These are phyloP conservation scores for Pristionchus entomophagus DNA, from an alignment of 2,888 invertebrate species.

Conservation along the genomic window DNA sequence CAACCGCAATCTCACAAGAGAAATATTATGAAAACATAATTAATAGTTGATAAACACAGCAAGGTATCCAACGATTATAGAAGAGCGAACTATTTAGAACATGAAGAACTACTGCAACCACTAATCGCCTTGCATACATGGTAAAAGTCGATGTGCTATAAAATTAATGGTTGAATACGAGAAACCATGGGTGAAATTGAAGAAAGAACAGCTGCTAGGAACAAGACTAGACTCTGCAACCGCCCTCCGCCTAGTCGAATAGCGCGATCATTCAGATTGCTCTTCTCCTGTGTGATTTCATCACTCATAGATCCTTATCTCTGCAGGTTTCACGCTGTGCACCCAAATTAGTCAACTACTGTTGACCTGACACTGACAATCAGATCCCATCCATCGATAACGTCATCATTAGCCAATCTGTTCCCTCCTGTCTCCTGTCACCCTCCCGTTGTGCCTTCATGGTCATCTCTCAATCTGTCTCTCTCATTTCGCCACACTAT, in stretches of 20 bases:
- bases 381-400: conserved; percentile 25
- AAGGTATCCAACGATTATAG: too few species aligned
- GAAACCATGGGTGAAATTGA: too few species aligned
- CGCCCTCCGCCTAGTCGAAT: too few species aligned
- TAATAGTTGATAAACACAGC: too few species aligned
- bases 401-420: conserved; percentile 25
- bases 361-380: neutral
- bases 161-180: too few species aligned
- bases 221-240: neutral
- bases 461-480: neutral
- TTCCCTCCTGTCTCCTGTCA: neutral
- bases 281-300: neutral
- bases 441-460: neutral
- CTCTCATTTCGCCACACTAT: neutral
- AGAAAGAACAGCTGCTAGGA: neutral
- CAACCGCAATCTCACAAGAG: too few species aligned
- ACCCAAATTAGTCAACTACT: neutral
- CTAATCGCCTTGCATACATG: too few species aligned
- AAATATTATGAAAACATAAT: too few species aligned
- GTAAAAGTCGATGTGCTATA: too few species aligned
- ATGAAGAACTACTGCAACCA: too few species aligned
- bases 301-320: neutral
- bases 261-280: neutral
- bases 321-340: conserved; percentile 10
- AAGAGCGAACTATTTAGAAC: too few species aligned